phyloP scores from a whole-genome alignment of 2,797 vertebrate species.

The Antennarius maculatus region DNA sequence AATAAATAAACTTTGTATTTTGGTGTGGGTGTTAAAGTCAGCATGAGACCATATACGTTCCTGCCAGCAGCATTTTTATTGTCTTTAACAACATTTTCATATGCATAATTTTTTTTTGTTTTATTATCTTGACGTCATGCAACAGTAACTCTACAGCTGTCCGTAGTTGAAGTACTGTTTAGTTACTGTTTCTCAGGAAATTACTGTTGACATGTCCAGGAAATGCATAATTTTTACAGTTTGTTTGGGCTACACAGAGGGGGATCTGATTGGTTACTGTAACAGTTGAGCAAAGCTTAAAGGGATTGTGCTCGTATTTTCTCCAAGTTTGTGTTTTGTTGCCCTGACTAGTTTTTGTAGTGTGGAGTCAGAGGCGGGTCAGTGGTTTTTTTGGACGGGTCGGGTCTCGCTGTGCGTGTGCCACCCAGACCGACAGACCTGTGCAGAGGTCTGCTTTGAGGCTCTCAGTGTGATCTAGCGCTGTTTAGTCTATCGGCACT shows the following conservation, averaged over 20 bases:
- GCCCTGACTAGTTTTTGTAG: conserved; percentile 40
- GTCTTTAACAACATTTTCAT: not conserved
- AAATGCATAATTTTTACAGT: not conserved
- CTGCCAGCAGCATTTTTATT: not conserved
- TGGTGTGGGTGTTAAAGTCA: not conserved
- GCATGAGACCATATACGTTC: not conserved
- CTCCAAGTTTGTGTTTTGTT: conserved; percentile 28
- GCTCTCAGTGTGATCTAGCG: conserved; percentile 64
- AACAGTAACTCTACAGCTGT: not conserved
- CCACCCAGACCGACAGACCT: not conserved
- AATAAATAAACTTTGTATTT: conserved; percentile 20
- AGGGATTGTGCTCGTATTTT: not conserved
- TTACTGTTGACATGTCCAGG: not conserved
- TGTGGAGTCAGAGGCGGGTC: conserved; percentile 61
- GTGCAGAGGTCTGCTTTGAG: conserved; percentile 57
- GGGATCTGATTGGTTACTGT: not conserved
- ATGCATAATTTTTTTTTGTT: not conserved
- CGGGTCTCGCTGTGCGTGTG: conserved; percentile 21
- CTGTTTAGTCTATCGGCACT: conserved; percentile 71
- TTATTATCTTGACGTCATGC: not conserved
- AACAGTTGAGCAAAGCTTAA: not conserved
- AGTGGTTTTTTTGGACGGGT: conserved; percentile 31
- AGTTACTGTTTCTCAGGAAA: not conserved
- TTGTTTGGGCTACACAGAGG: conserved; percentile 1
- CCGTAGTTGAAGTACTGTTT: too few relatives aligned